These are phyloP conservation scores for Larimichthys crocea DNA, from an alignment of 2,113 vertebrate species.

Conservation along the genomic window DNA sequence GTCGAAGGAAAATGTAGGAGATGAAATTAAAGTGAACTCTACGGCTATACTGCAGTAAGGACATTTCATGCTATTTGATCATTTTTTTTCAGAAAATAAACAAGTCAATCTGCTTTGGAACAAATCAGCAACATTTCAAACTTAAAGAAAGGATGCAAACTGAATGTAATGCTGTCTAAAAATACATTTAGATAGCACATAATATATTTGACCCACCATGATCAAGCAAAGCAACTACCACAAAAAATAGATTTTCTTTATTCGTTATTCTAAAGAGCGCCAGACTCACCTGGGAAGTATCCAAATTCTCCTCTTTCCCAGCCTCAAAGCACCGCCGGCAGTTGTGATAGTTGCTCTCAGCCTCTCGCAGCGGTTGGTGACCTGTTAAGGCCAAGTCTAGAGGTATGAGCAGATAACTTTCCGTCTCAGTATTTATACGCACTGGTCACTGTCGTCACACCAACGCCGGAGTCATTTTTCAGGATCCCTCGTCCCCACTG, in stretches of 20 bases:
- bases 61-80: not conserved
- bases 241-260: not conserved
- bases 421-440: slow-evolving; percentile 78
- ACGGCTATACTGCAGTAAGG: not conserved
- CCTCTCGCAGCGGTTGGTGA: slow-evolving; percentile 58
- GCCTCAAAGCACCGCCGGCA: slow-evolving; percentile 10
- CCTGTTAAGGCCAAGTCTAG: slow-evolving; percentile 70
- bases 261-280: not conserved
- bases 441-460: slow-evolving; percentile 80
- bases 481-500: slow-evolving; percentile 74
- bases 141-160: not conserved
- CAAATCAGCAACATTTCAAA: not conserved
- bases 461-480: slow-evolving; percentile 79
- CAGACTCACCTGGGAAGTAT: slow-evolving; percentile 62
- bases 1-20: not conserved
- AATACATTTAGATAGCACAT: not conserved
- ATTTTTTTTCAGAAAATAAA: not conserved
- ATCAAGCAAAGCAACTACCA: not conserved
- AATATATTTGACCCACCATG: not conserved
- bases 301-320: slow-evolving; percentile 28
- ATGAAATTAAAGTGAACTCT: not conserved
- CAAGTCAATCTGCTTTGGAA: not conserved
- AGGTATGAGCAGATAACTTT: slow-evolving; percentile 73
- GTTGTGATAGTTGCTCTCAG: slow-evolving; percentile 25
- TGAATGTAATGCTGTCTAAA: not conserved